A percentile compares a stretch with the other conserved stretches of the same genome.
These are phyloP conservation scores for Dicrurus megarhynchus DNA, from an alignment of 2,113 vertebrate species.

Conservation along the genomic window DNA sequence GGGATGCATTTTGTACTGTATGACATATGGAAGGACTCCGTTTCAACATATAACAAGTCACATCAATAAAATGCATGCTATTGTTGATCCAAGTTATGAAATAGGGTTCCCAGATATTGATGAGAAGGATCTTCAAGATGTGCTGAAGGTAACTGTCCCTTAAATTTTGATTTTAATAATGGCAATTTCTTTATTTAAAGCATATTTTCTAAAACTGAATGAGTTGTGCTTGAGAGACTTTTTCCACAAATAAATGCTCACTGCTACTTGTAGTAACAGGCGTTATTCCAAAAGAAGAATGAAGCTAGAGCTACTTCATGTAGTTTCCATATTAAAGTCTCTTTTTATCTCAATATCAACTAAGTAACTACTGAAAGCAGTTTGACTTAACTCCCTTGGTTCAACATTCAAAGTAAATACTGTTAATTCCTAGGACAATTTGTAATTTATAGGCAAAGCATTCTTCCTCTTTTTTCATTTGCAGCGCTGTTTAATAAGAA, in stretches of 20 bases:
- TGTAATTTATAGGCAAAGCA: not conserved
- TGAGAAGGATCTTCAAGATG: conserved; percentile 92
- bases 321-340: not conserved
- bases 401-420: not conserved
- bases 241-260: not conserved
- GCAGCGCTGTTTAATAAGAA: conserved; percentile 87
- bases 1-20: conserved; percentile 94
- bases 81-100: conserved; percentile 85
- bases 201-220: not conserved
- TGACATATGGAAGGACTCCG: conserved; percentile 95
- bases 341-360: not conserved
- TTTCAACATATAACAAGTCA: conserved; percentile 96
- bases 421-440: not conserved
- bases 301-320: not conserved
- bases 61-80: conserved; percentile 91
- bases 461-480: not conserved
- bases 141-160: conserved; percentile 83
- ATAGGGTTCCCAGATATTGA: conserved; percentile 89
- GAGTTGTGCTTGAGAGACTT: not conserved
- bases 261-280: not conserved
- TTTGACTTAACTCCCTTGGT: not conserved
- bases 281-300: not conserved
- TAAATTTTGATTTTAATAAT: not conserved
- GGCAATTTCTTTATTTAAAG: not conserved
- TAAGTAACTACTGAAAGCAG: not conserved